These are phyloP conservation scores for Drosophila aldrichi DNA, from an alignment of 2,888 invertebrate species.

Conservation along the genomic window DNA sequence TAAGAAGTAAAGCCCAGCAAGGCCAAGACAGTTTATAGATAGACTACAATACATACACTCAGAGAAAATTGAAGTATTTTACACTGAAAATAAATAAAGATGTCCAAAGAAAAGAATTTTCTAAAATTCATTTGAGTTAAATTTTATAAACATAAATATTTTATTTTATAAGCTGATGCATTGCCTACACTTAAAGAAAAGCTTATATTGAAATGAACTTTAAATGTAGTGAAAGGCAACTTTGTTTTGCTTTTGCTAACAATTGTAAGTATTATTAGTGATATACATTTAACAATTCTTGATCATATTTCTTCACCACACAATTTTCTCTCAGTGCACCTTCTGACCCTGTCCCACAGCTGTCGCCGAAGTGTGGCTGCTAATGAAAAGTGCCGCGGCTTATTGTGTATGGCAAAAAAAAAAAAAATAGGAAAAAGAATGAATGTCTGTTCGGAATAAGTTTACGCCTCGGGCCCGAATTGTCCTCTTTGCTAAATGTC, in stretches of 20 bases:
- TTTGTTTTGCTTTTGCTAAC: neutral
- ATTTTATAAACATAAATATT: neutral
- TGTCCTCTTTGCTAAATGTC: constrained; percentile 22
- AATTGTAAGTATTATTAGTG: neutral
- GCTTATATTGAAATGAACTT: neutral
- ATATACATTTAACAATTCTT: neutral
- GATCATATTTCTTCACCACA: neutral
- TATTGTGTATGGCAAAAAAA: constrained; percentile 42
- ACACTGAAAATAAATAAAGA: no score
- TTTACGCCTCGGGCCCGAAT: constrained; percentile 24
- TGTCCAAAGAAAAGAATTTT: no score
- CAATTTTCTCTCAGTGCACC: constrained; percentile 3
- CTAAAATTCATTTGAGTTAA: neutral
- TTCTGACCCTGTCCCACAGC: neutral
- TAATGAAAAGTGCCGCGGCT: constrained; percentile 73
- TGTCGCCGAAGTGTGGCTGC: constrained; percentile 69
- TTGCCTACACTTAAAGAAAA: neutral
- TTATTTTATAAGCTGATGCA: neutral
- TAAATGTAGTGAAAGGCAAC: neutral
- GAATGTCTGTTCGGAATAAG: constrained; percentile 34
- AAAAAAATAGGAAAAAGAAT: constrained; percentile 4
- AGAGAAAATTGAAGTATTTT: neutral
- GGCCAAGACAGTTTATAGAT: constrained; percentile 69
- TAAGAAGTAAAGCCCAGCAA: constrained; percentile 58
- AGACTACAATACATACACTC: constrained; percentile 37